A percentile compares a stretch with the other conserved stretches of the same genome.
Conservation (phyloP, 2,797 vertebrate genomes). For the Clarias fuscus region DNA sequence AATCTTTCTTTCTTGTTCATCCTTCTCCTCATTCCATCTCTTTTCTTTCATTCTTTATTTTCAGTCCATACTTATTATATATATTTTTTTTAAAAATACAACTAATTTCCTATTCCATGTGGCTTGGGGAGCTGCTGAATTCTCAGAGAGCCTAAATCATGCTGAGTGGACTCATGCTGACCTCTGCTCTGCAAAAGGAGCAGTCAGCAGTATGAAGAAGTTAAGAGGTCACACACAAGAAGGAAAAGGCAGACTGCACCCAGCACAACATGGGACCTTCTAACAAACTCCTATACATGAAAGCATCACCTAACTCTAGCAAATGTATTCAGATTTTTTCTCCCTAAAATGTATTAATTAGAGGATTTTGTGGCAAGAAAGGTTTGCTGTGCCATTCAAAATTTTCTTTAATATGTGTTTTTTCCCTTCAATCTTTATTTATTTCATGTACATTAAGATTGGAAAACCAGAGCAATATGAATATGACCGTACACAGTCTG, state of each 20-base stretch:
- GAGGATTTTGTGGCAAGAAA: background rate
- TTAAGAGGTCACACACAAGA: slow-evolving; percentile 58
- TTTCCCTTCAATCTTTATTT: background rate
- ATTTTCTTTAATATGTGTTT: background rate
- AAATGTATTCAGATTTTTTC: background rate
- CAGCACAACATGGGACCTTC: slow-evolving; percentile 38
- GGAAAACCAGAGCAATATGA: too few species aligned
- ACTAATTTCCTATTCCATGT: slow-evolving; percentile 70
- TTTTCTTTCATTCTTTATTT: slow-evolving; percentile 50
- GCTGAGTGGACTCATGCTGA: slow-evolving; percentile 59
- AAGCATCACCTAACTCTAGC: background rate
- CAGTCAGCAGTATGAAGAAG: slow-evolving; percentile 65
- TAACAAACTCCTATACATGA: slow-evolving; percentile 3
- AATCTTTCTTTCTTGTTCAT: slow-evolving; percentile 41
- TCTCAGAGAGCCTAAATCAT: slow-evolving; percentile 65
- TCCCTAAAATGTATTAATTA: background rate
- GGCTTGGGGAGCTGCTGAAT: slow-evolving; percentile 68
- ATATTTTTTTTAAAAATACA: background rate
- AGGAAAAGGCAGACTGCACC: slow-evolving; percentile 35
- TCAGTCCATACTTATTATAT: slow-evolving; percentile 56
- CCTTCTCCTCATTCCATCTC: slow-evolving; percentile 21
- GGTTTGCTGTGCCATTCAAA: background rate
- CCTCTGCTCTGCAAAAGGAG: slow-evolving; percentile 72
- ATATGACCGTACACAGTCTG: background rate
- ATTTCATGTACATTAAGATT: background rate